These are phyloP conservation scores for Artemisiospiza belli DNA, from an alignment of 2,113 vertebrate genomes.

Conservation along the genomic window DNA sequence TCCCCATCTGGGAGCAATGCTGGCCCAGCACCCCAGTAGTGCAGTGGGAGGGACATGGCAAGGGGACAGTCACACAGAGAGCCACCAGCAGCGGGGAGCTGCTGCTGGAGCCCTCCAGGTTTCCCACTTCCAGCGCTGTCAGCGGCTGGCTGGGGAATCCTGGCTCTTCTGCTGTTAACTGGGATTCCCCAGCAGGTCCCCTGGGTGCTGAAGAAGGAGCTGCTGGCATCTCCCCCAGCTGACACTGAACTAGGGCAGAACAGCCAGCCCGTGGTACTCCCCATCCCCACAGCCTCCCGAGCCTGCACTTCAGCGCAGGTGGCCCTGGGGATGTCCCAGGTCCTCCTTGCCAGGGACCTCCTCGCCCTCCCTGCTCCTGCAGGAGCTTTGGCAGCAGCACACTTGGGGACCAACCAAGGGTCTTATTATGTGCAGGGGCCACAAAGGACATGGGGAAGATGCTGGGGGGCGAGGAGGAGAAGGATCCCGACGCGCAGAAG, in stretches of 20 bases:
- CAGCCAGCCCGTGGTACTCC: background rate
- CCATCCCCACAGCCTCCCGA: background rate
- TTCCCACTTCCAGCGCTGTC: background rate
- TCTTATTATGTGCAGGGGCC: slow-evolving; percentile 79
- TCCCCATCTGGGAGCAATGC: accelerated
- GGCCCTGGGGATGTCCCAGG: background rate
- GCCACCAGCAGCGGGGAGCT: accelerated
- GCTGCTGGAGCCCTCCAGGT: background rate
- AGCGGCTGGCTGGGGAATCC: slow-evolving; percentile 28
- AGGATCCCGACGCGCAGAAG: slow-evolving; percentile 94
- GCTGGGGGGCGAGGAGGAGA: slow-evolving; percentile 97
- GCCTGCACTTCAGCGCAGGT: accelerated
- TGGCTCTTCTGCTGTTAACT: background rate
- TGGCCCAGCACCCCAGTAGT: background rate
- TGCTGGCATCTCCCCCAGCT: background rate
- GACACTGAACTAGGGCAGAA: background rate
- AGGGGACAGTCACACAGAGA: background rate
- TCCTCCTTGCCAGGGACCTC: background rate
- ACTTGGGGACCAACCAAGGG: background rate
- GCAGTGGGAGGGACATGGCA: background rate
- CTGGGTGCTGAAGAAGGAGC: slow-evolving; percentile 30
- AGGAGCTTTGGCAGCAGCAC: background rate
- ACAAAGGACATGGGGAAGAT: slow-evolving; percentile 99
- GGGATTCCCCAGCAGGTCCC: slow-evolving; percentile 34
- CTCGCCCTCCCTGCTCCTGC: background rate